Evolutionary conservation across 2,888 invertebrate species (phyloP).

Genomic region (Lutraria lutraria): DNA sequence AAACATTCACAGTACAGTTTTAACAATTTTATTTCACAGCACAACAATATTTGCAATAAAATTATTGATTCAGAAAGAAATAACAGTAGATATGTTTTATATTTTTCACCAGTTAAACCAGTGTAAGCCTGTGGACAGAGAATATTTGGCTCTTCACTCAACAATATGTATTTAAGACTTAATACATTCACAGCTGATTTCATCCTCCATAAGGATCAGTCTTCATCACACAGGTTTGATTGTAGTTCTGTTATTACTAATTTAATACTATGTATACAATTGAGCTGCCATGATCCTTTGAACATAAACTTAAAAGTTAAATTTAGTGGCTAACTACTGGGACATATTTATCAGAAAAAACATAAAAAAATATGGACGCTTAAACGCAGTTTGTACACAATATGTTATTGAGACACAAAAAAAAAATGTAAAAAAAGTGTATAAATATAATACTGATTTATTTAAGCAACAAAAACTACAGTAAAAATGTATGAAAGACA

Average conservation of each 20-base stretch:
- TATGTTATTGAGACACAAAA: background rate
- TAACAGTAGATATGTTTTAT: background rate
- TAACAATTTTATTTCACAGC: conserved; percentile 44
- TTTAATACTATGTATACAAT: too few relatives aligned
- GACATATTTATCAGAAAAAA: background rate
- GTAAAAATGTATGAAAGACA: background rate
- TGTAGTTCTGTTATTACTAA: too few relatives aligned
- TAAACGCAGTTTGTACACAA: background rate
- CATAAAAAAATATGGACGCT: background rate
- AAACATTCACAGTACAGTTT: background rate
- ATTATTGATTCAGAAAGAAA: conserved; percentile 15
- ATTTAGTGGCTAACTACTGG: background rate
- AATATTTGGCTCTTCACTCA: too few relatives aligned
- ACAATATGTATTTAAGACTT: too few relatives aligned
- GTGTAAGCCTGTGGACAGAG: too few relatives aligned
- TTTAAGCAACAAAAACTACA: conserved; percentile 12
- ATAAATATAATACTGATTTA: conserved; percentile 14
- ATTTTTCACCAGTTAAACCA: too few relatives aligned
- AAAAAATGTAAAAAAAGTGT: background rate
- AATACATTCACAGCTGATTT: too few relatives aligned
- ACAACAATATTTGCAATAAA: conserved; percentile 24
- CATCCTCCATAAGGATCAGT: too few relatives aligned
- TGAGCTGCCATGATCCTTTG: background rate
- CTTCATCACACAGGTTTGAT: too few relatives aligned
- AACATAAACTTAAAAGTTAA: background rate